Evolutionary conservation across 1,140 invertebrate species (phyloP).

Genomic region (Zaprionus inermis): DNA sequence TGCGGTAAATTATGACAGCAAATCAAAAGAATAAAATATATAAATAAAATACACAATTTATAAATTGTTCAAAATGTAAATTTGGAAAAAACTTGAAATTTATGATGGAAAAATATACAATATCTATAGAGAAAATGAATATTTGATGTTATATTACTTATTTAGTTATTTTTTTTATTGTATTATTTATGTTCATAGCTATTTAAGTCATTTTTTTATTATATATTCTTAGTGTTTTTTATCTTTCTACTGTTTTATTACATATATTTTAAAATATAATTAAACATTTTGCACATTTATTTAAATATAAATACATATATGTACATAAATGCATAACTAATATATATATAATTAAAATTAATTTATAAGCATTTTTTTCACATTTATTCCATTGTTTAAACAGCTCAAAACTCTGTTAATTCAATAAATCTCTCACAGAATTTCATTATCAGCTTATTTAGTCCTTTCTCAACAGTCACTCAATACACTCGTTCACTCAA

Average conservation of each 20-base stretch:
- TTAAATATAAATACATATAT: no score
- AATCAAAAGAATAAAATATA: background rate
- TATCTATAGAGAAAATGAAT: background rate
- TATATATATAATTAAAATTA: background rate
- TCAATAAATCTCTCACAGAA: background rate
- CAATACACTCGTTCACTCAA: background rate
- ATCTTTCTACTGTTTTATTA: background rate
- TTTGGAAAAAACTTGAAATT: background rate
- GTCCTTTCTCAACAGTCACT: conserved; percentile 10
- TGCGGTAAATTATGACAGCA: background rate
- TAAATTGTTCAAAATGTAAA: background rate
- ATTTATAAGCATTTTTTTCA: background rate
- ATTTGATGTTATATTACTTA: background rate
- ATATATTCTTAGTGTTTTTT: background rate
- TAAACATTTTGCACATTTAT: no score
- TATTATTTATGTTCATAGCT: background rate
- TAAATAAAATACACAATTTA: background rate
- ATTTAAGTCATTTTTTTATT: background rate
- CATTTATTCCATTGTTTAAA: background rate
- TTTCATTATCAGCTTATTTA: background rate
- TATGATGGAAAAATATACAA: background rate
- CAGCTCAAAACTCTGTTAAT: no score
- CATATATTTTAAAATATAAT: background rate
- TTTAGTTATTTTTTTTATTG: background rate
- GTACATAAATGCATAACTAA: no score